Base-by-base conservation (phyloP, 2,888 invertebrate species). In the Sphaeridia pumilis region DNA sequence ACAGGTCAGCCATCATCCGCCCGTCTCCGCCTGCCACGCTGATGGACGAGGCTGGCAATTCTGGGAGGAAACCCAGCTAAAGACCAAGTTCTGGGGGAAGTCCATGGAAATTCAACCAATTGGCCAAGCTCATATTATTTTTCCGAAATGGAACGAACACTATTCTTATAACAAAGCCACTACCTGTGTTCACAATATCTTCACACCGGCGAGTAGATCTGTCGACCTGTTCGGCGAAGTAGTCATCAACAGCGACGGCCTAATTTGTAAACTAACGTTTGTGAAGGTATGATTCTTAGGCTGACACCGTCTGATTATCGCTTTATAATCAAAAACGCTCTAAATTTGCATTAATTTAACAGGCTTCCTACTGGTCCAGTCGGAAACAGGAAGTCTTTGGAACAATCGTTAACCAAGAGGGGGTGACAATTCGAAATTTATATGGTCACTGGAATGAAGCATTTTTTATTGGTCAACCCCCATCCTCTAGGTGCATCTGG, bases 51-150 rank as follows among this genome's bases (percentile, higher is more conserved):
- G 79, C 68, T 87, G 84, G 75, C 75, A 77, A 24, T 83, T 86
- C 71, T 85, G 83, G 82, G 87, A 87, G 74, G 86, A 87, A 69
- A 81, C 83, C 10, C 75, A 86, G 61, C 83, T 86, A 65, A 85
- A 85, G 72, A 87, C 85, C 54, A 87, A 86, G 72, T 87, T 87
- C 74, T 87, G 87, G 87, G 87, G 87, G 56, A 87, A 87, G 72
- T 86, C 85, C 52, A 86, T 87, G 84, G 87, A 87, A 74, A 84
- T 87, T 70, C 85, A 86, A 70, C 87, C 87, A 1, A 74, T 83
- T 22, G 87, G 83, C 35, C 60, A 63, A 52, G 59, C 58, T 51
- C 64, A 64, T 36, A 56, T 64, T 34, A 53, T 63, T 25, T 71
- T 81, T 49, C 71, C 74, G 28, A 76, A 77, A 64, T 78, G 78